These are phyloP conservation scores for Brachylomia viminalis DNA, from an alignment of 2,888 invertebrate species.

Conservation along the genomic window DNA sequence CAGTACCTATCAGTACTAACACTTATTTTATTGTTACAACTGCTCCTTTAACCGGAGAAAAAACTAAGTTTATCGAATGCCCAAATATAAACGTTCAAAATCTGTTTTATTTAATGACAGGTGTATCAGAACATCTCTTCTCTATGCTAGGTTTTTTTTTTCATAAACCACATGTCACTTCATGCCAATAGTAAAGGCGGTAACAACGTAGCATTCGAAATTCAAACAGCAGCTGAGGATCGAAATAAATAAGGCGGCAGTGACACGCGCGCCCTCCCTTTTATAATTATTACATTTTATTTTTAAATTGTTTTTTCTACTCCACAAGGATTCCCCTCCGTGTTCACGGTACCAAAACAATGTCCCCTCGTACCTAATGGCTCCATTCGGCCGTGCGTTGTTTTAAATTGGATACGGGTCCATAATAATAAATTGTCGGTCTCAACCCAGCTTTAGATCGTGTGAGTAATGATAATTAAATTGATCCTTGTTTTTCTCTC, in stretches of 20 bases:
- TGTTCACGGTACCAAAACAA: constrained; percentile 86
- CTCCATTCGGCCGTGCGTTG: constrained; percentile 87
- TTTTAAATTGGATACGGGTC: constrained; percentile 91
- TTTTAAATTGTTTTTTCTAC: constrained; percentile 90
- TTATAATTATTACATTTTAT: constrained; percentile 90
- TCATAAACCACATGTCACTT: constrained; percentile 81
- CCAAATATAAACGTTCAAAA: neutral
- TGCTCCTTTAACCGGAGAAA: neutral
- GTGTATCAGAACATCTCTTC: constrained; percentile 60
- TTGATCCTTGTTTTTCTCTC: constrained; percentile 84
- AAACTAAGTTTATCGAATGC: neutral
- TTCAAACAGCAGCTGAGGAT: constrained; percentile 87
- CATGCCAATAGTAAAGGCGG: constrained; percentile 69
- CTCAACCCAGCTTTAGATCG: constrained; percentile 86
- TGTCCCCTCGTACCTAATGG: constrained; percentile 85
- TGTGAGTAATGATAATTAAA: constrained; percentile 90
- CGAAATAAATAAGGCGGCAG: constrained; percentile 86
- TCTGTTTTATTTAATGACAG: constrained; percentile 47
- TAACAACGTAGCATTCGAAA: constrained; percentile 78
- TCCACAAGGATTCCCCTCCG: constrained; percentile 88
- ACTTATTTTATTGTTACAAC: neutral
- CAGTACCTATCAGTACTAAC: neutral
- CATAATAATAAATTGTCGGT: constrained; percentile 90
- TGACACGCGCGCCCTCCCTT: constrained; percentile 89
- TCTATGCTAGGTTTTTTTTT: constrained; percentile 63